phyloP scores from a whole-genome alignment of 2,797 vertebrate species.

The Lutjanus campechanus region DNA sequence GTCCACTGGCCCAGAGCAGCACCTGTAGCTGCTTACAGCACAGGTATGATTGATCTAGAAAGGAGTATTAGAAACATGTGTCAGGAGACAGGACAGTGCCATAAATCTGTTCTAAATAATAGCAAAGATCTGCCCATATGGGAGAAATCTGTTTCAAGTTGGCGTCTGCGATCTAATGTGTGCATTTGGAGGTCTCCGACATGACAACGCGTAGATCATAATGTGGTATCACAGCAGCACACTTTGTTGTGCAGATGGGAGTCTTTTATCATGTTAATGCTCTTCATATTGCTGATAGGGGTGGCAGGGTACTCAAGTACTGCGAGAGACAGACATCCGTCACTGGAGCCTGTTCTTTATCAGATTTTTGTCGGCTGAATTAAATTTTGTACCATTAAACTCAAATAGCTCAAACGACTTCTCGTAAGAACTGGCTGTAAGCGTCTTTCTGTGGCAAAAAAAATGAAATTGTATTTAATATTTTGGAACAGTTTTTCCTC shows the following conservation, averaged over 20 bases:
- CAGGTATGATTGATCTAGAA: constrained; percentile 53
- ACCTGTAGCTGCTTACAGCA: constrained; percentile 52
- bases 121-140: constrained; percentile 15
- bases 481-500: not conserved
- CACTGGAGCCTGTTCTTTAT: constrained; percentile 38
- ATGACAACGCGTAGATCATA: constrained; percentile 33
- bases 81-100: constrained; percentile 8
- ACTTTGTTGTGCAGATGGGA: constrained; percentile 56
- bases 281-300: constrained; percentile 53
- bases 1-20: constrained; percentile 49
- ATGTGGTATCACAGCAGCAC: constrained; percentile 47
- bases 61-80: constrained; percentile 36
- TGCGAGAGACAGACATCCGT: constrained; percentile 46
- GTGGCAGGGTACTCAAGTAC: constrained; percentile 45
- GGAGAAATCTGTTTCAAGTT: constrained; percentile 26
- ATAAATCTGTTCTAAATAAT: constrained; percentile 47
- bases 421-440: constrained; percentile 8
- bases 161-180: constrained; percentile 31
- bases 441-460: not conserved
- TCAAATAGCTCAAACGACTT: constrained; percentile 37
- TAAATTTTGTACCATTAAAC: constrained; percentile 44
- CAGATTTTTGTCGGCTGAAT: constrained; percentile 47
- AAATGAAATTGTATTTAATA: constrained; percentile 17
- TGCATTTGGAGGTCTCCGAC: constrained; percentile 38
- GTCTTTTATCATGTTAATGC: constrained; percentile 70